Percentiles rank a stretch among this genome's conserved stretches.
These are phyloP conservation scores for Meiosimyza decipiens DNA, from an alignment of 2,888 invertebrate species.

Conservation along the genomic window DNA sequence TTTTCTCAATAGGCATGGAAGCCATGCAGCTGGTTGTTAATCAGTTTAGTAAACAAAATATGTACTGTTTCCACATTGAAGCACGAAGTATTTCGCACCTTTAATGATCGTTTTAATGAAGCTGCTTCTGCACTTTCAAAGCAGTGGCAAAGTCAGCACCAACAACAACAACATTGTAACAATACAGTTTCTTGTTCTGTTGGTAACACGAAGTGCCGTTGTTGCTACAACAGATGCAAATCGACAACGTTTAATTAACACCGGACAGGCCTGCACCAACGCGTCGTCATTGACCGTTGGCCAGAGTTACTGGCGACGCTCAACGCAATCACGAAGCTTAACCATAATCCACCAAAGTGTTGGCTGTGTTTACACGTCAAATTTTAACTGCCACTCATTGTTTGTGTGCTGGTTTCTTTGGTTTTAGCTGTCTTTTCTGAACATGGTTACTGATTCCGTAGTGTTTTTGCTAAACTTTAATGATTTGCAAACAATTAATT, in stretches of 20 bases:
- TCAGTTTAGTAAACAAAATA: too few relatives aligned
- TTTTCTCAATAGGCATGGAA: too few relatives aligned
- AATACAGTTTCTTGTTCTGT: conserved; percentile 19
- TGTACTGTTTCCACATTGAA: background rate
- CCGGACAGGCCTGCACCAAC: background rate
- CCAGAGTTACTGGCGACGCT: too few relatives aligned
- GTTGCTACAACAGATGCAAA: conserved; percentile 29
- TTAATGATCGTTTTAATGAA: conserved; percentile 26
- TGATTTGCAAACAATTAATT: conserved; percentile 33
- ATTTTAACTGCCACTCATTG: background rate
- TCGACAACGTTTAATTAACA: conserved; percentile 36
- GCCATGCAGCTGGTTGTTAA: too few relatives aligned
- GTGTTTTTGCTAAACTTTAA: conserved; percentile 10
- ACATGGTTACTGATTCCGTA: background rate
- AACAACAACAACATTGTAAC: conserved; percentile 3
- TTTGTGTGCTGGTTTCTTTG: background rate
- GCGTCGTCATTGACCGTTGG: too few relatives aligned
- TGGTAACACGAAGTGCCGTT: conserved; percentile 10
- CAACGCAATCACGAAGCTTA: background rate
- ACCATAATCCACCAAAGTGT: background rate
- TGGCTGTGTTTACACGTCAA: background rate
- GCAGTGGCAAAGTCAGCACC: background rate
- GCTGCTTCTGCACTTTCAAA: background rate
- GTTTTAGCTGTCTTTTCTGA: background rate
- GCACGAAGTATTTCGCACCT: conserved; percentile 18